A percentile compares a stretch with the other conserved stretches of the same genome.
These are phyloP conservation scores for Paratrypauchen microcephalus DNA, from an alignment of 2,797 vertebrate genomes.

Conservation along the genomic window DNA sequence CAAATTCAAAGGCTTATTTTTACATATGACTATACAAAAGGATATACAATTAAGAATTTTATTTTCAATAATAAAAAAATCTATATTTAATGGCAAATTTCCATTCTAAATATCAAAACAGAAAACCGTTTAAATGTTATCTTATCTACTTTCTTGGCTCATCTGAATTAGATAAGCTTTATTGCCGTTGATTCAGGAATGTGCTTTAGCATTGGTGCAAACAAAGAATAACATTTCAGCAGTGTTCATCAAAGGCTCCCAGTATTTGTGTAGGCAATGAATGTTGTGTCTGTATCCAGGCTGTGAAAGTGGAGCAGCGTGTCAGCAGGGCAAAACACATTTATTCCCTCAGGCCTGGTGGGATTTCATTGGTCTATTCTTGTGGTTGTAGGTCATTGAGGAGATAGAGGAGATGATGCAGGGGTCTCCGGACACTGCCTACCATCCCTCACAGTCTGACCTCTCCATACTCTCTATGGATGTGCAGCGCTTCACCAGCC, in stretches of 20 bases:
- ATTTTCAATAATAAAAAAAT: too few relatives aligned
- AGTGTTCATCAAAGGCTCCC: not conserved
- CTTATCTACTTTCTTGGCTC: not conserved
- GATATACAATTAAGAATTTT: too few relatives aligned
- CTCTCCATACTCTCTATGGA: constrained; percentile 85
- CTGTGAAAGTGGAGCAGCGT: constrained; percentile 16
- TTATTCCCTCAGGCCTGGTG: constrained; percentile 4
- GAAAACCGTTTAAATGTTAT: not conserved
- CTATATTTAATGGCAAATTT: too few relatives aligned
- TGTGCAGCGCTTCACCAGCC: constrained; percentile 78
- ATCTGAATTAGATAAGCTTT: not conserved
- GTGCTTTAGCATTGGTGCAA: not conserved
- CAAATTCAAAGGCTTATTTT: too few relatives aligned
- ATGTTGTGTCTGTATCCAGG: not conserved
- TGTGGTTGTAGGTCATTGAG: constrained; percentile 88
- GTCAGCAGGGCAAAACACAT: constrained; percentile 25
- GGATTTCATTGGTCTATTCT: constrained; percentile 21
- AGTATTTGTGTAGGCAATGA: not conserved
- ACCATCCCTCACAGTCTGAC: constrained; percentile 82
- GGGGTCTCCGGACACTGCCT: constrained; percentile 87
- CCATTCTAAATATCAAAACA: too few relatives aligned
- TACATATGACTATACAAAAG: too few relatives aligned
- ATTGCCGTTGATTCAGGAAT: not conserved
- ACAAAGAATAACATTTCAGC: not conserved
- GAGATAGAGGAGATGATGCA: constrained; percentile 99